Evolutionary conservation across 2,113 vertebrate genomes (phyloP).

Genomic region (Isichthys henryi): DNA sequence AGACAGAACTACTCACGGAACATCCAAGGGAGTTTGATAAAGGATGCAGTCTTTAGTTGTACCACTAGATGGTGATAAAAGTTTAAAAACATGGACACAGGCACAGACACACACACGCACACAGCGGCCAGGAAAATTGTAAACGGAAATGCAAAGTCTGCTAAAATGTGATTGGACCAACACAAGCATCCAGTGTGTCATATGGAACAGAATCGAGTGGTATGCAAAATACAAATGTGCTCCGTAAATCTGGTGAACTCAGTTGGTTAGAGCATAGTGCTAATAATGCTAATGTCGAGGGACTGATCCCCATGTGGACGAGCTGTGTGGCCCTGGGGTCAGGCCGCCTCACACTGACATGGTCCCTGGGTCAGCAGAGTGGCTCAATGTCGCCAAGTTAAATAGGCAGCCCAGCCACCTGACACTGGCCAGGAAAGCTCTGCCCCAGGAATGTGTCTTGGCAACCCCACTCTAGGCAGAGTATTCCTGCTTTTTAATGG

Average conservation of each 20-base stretch:
- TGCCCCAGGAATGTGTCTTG: too few species aligned
- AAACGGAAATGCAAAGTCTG: not conserved
- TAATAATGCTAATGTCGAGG: not conserved
- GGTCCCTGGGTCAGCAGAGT: too few species aligned
- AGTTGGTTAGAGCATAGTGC: not conserved
- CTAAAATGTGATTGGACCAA: not conserved
- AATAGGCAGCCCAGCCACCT: not conserved
- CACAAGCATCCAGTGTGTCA: not conserved
- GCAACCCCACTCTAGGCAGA: not conserved
- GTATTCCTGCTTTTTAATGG: not conserved
- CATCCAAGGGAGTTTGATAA: not conserved
- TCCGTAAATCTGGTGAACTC: not conserved
- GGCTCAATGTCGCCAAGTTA: not conserved
- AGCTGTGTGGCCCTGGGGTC: too few species aligned
- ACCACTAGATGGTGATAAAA: constrained; percentile 41
- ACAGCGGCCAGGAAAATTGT: not conserved
- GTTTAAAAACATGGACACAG: not conserved
- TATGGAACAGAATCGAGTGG: not conserved
- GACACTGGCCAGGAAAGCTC: too few species aligned
- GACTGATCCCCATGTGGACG: not conserved
- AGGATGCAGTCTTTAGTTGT: constrained; percentile 30
- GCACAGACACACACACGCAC: too few species aligned
- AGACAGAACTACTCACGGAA: not conserved
- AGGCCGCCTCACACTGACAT: too few species aligned
- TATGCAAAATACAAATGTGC: not conserved